A percentile compares a stretch with the other conserved stretches of the same genome.
Evolutionary conservation across 2,888 invertebrate genomes (phyloP).

Genomic region (Sicus ferrugineus): DNA sequence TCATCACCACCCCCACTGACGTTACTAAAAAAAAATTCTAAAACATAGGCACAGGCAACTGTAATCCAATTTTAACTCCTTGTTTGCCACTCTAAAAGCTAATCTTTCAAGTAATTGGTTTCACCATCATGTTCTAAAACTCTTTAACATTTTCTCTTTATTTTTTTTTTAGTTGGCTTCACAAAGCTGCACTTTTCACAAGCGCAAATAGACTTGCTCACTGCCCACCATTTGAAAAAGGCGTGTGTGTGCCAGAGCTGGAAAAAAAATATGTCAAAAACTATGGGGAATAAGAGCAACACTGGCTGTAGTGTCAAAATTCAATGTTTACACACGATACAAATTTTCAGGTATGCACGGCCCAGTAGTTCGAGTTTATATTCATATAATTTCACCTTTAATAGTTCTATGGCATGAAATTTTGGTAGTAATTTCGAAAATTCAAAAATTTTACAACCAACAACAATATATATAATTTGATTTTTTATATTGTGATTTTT

Average conservation of each 20-base stretch:
- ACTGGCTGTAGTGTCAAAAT: too few species aligned
- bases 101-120: background rate
- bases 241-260: conserved; percentile 34
- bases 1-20: conserved; percentile 37
- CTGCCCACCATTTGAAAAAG: conserved; percentile 34
- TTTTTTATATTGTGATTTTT: too few species aligned
- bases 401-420: too few species aligned
- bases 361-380: too few species aligned
- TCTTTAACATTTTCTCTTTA: background rate
- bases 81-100: background rate
- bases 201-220: conserved; percentile 2
- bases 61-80: conserved; percentile 18
- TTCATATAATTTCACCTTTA: too few species aligned
- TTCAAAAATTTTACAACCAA: too few species aligned
- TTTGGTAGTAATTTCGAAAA: too few species aligned
- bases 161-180: background rate
- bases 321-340: too few species aligned
- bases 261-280: too few species aligned
- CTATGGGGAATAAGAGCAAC: too few species aligned
- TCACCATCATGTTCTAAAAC: background rate
- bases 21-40: background rate
- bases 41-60: conserved; percentile 16
- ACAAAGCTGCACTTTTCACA: background rate
- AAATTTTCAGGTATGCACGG: too few species aligned
- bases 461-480: too few species aligned